Conservation (phyloP, 2,888 invertebrate genomes). For the Lasioglossum malachurum region DNA sequence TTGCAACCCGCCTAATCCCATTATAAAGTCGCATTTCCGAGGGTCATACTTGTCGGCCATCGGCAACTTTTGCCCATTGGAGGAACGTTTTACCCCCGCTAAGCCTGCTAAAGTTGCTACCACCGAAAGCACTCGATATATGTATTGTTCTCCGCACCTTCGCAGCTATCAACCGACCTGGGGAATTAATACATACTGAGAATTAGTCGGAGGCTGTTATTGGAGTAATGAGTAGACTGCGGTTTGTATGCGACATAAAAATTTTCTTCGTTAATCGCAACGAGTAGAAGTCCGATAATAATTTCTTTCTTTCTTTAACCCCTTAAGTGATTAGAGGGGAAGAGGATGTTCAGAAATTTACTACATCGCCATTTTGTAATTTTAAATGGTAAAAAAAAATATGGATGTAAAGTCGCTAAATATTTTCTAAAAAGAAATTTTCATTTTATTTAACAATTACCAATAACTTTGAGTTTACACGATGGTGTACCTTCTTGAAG, state of each 20-base stretch:
- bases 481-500: not conserved
- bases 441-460: not conserved
- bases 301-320: not conserved
- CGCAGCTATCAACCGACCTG: not conserved
- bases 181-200: not conserved
- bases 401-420: not conserved
- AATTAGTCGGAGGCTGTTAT: not conserved
- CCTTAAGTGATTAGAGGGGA: too few species aligned
- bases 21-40: slow-evolving; percentile 78
- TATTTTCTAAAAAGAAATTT: not conserved
- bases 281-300: not conserved
- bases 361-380: too few species aligned
- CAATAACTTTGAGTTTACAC: not conserved
- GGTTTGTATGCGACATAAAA: not conserved
- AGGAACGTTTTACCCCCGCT: slow-evolving; percentile 45
- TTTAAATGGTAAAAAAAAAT: not conserved
- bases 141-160: slow-evolving; percentile 10
- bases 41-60: slow-evolving; percentile 57
- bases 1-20: slow-evolving; percentile 77
- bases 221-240: not conserved
- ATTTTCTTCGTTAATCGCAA: not conserved
- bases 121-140: slow-evolving; percentile 6
- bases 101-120: slow-evolving; percentile 36
- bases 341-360: too few species aligned
- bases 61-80: slow-evolving; percentile 23